Conservation (phyloP, 2,113 vertebrate genomes). For the Pelecanoides urinatrix region DNA sequence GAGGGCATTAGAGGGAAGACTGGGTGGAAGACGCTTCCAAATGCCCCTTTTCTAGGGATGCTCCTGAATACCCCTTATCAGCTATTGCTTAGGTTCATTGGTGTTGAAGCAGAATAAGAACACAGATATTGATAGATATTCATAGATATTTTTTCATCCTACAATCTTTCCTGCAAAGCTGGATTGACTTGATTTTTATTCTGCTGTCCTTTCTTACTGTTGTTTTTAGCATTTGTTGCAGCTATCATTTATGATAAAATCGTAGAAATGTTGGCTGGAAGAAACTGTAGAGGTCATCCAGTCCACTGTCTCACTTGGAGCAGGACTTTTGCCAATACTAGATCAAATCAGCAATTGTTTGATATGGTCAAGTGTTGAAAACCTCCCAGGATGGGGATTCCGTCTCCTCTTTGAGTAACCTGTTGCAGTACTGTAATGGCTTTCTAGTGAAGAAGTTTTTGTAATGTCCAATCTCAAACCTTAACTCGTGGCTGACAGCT, state of each 20-base stretch:
- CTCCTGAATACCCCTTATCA: not conserved
- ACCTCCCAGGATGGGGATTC: not conserved
- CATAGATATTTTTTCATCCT: not conserved
- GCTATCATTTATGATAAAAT: not conserved
- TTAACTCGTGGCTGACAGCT: not conserved
- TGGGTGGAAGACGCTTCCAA: not conserved
- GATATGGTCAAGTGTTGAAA: not conserved
- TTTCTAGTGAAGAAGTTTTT: not conserved
- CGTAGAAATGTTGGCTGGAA: not conserved
- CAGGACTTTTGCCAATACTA: not conserved
- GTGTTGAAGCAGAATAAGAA: not conserved
- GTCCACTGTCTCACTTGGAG: not conserved
- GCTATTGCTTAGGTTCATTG: not conserved
- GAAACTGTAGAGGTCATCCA: not conserved
- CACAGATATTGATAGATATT: not conserved
- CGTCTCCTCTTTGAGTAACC: not conserved
- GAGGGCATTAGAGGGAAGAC: not conserved
- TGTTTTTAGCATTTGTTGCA: not conserved
- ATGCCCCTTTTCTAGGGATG: not conserved
- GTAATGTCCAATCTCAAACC: not conserved
- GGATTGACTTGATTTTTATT: not conserved
- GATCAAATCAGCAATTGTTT: not conserved
- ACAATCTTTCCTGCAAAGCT: not conserved
- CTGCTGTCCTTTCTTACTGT: not conserved
- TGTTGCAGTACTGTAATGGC: not conserved